Evolutionary conservation across 2,113 vertebrate genomes (phyloP), one percentile per base, ranked within the genome.

Genomic region (Colaptes auratus): DNA sequence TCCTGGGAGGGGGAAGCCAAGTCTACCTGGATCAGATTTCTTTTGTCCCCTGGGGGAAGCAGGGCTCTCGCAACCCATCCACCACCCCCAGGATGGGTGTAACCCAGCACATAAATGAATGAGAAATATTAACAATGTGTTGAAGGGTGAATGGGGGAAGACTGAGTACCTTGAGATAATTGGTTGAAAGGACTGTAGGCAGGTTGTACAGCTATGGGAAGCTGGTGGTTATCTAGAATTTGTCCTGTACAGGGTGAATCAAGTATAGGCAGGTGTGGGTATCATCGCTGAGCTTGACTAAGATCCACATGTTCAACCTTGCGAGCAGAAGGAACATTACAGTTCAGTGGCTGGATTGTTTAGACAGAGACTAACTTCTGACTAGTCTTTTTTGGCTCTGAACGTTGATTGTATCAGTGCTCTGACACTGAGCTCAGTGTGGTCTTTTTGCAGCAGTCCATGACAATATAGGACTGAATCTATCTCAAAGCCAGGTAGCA

Each of bases 221-320:
- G 31, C 55, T 91, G 42, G 60, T 82, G 42, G 74, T 79, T 89
- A 79, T 27, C 28, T 52, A 91, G 82, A 83, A 19, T 48, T 92
- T 42, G 18, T 27, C n/a, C 75, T 33, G 11, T 58, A 55, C 33
- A n/a, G 28, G 39, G 44, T 36, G 48, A 92, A 74, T 88, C 73
- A 94, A 84, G 55, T 27, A 69, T 7, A 28, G 53, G 35, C 77
- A 84, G 83, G 24, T 56, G 53, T 23, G 46, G 36, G 50, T 69
- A 86, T 65, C 44, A 36, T 58, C 53, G 25, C 25, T 30, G 44
- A 87, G 21, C 16, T 42, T 77, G 75, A 85, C 83, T 48, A 56
- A 78, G 53, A 91, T 10, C 8, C 4, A 15, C 0, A 0, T 28
- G 39, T 60, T 75, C 44, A 60, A 16, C 6, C 13, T 8, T 14